Evolutionary conservation across 37 sponge, comb jelly and placozoan genomes (phyloP).

Genomic region (Amphimedon queenslandica): DNA sequence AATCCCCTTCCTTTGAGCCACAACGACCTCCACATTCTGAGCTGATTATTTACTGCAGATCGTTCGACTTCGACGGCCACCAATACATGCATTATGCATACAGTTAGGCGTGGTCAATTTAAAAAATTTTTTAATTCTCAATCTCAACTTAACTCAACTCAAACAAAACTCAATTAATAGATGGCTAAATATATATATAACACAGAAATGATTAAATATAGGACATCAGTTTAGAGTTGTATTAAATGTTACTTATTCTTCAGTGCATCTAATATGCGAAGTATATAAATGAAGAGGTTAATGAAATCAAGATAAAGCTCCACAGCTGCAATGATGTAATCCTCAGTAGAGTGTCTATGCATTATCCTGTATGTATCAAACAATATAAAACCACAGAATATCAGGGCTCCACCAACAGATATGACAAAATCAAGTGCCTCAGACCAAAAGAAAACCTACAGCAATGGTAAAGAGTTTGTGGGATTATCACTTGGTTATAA

Average conservation of each 20-base stretch:
- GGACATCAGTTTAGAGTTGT: not conserved
- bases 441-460: conserved; percentile 75
- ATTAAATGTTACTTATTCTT: conserved; percentile 16
- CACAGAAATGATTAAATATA: too few species aligned
- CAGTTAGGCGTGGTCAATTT: too few species aligned
- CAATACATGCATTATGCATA: too few species aligned
- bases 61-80: too few species aligned
- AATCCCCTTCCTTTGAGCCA: too few species aligned
- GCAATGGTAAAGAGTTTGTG: not conserved
- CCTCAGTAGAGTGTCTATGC: conserved; percentile 88
- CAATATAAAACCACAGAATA: conserved; percentile 95
- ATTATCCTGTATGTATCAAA: conserved; percentile 97
- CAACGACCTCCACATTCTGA: too few species aligned
- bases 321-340: conserved; percentile 93
- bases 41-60: too few species aligned
- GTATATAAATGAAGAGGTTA: conserved; percentile 90
- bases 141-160: too few species aligned
- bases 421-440: conserved; percentile 83
- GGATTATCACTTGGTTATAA: not conserved
- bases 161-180: too few species aligned
- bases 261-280: conserved; percentile 71
- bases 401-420: conserved; percentile 80
- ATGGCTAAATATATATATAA: too few species aligned
- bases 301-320: conserved; percentile 95
- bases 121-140: too few species aligned